Conservation (phyloP, 2,888 invertebrate species). For the Cotesia congregata region DNA sequence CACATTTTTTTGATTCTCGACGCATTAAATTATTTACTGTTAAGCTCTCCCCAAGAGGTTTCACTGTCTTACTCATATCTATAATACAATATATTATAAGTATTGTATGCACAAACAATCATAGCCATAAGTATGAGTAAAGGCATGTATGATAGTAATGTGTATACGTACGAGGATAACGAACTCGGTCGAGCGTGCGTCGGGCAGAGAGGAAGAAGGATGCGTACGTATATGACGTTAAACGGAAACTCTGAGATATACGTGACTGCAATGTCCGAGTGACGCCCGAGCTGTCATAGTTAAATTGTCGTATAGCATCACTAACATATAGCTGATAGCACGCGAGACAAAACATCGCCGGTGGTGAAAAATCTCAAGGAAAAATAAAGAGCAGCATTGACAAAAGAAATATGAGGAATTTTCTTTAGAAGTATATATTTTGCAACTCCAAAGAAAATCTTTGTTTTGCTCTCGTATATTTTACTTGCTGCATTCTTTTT, state of each 20-base stretch:
- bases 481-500: not conserved
- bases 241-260: constrained; percentile 62
- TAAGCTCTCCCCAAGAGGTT: constrained; percentile 37
- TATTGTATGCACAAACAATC: constrained; percentile 24
- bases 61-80: constrained; percentile 29
- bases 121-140: too few species aligned
- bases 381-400: not conserved
- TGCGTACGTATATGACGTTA: constrained; percentile 59
- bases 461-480: not conserved
- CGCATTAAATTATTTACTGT: constrained; percentile 38
- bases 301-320: not conserved
- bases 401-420: constrained; percentile 1
- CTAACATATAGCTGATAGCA: not conserved
- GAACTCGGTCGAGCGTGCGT: constrained; percentile 44
- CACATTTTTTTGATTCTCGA: constrained; percentile 5
- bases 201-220: constrained; percentile 56
- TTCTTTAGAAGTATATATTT: not conserved
- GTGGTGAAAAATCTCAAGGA: not conserved
- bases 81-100: not conserved
- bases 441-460: not conserved
- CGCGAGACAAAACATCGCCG: not conserved
- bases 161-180: constrained; percentile 34
- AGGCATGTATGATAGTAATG: constrained; percentile 11
- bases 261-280: constrained; percentile 60
- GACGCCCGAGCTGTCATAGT: constrained; percentile 20